Base-by-base conservation (phyloP, 2,797 vertebrate species). In the Salmo trutta region DNA sequence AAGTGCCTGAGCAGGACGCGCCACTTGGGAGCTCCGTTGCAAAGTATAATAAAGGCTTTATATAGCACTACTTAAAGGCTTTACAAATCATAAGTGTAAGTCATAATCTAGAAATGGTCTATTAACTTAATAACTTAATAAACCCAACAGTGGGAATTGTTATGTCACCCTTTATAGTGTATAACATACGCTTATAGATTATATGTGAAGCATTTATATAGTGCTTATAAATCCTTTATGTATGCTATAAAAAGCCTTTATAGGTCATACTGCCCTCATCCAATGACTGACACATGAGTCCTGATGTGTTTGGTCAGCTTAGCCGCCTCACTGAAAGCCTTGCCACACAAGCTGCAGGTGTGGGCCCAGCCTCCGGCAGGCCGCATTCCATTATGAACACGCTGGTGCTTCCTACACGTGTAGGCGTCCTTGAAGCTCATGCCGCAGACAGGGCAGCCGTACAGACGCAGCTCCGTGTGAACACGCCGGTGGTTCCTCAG, bases 391-490 rank as follows among this genome's bases (percentile, higher is more conserved):
- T 75, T 77, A 70, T 88, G 86, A 19, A 84, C 77, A 5, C 78
- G 78, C 81, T 84, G 82, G 74, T 86, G 86, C 65, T 84, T 86
- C 14, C 83, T 81, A 68, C 84, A 81, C 5, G 84, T 86, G 84
- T 86, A 86, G 1, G 84, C 81, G 17, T 88, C 83, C 62, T 86
- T 88, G 71, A 88, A 88, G 31, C 84, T 83, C 59, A 81, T 85
- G n/a, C 76, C 67, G 3, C 86, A 88, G 52, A 83, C 73, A 0
- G 78, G 71, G 75, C 86, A 88, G 83, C 79, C 78, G 62, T 76
- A 83, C 3, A 85, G 80, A 12, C 84, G 78, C 19, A 83, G 59
- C 71, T 85, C 78, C 1, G 79, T 81, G 81, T 88, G 86, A 0
- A 88, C 84, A 0, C 86, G 82, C 51, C 76, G 81, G 78, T 88